phyloP scores from a whole-genome alignment of 2,797 vertebrate genomes.

The Molothrus aeneus region DNA sequence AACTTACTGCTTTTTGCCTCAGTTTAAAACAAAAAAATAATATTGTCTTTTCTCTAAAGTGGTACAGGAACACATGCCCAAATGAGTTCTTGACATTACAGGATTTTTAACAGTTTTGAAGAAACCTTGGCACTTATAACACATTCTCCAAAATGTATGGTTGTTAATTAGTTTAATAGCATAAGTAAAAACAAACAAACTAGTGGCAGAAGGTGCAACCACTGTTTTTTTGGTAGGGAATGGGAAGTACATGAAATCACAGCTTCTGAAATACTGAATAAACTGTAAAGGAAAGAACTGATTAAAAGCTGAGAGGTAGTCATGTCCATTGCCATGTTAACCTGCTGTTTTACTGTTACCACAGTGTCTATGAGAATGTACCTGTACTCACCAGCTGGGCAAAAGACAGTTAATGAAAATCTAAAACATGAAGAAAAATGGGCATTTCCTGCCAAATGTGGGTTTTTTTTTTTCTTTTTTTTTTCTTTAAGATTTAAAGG shows the following conservation, averaged over 20 bases:
- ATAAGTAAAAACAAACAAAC: background rate
- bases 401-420: background rate
- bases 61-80: conserved; percentile 20
- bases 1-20: conserved; percentile 26
- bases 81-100: conserved; percentile 21
- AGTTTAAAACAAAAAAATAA: conserved; percentile 48
- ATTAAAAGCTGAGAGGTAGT: background rate
- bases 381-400: background rate
- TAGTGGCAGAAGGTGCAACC: background rate
- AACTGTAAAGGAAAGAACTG: background rate
- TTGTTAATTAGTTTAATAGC: background rate
- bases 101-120: conserved; percentile 9
- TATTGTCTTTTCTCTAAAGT: conserved; percentile 54
- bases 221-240: background rate
- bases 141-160: background rate
- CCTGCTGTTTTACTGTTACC: background rate
- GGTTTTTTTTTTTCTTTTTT: accelerated
- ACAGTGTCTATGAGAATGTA: accelerated
- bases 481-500: background rate
- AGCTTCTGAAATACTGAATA: background rate
- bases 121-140: background rate
- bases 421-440: background rate
- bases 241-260: background rate
- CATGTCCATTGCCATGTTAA: background rate
- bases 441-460: background rate